Conservation (phyloP, 2,888 invertebrate genomes). For the Smittia aterrima region DNA sequence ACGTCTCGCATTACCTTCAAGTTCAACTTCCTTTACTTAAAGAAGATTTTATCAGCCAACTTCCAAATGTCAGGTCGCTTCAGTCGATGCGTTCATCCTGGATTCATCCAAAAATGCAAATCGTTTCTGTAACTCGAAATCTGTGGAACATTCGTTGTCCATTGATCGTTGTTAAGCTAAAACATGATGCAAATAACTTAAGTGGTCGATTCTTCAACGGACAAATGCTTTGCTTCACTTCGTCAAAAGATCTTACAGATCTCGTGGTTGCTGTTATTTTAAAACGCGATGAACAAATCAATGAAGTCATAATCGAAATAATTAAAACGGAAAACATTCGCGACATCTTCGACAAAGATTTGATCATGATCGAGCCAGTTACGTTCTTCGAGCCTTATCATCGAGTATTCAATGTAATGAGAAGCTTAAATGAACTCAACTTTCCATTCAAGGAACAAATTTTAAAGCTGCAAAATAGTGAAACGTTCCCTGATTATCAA, state of each 20-base stretch:
- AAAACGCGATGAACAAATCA: slow-evolving; percentile 54
- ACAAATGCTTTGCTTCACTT: slow-evolving; percentile 69
- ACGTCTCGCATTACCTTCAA: slow-evolving; percentile 68
- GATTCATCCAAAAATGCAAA: slow-evolving; percentile 6
- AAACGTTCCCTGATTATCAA: not conserved
- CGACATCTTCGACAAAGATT: slow-evolving; percentile 51
- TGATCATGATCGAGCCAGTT: slow-evolving; percentile 71
- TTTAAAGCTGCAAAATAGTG: slow-evolving; percentile 57
- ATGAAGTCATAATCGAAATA: slow-evolving; percentile 47
- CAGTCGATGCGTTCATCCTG: not conserved
- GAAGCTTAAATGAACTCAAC: slow-evolving; percentile 57
- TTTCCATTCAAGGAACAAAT: slow-evolving; percentile 71
- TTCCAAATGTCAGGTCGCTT: slow-evolving; percentile 61
- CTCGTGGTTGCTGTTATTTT: slow-evolving; percentile 69
- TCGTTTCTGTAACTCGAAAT: not conserved
- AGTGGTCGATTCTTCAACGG: slow-evolving; percentile 54
- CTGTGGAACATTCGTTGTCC: slow-evolving; percentile 23
- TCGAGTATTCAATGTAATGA: slow-evolving; percentile 69
- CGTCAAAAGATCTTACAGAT: slow-evolving; percentile 63
- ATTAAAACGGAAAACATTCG: slow-evolving; percentile 49
- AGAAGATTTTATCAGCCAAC: slow-evolving; percentile 75
- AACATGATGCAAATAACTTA: slow-evolving; percentile 48
- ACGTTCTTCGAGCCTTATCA: slow-evolving; percentile 81
- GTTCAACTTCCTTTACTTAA: slow-evolving; percentile 74
- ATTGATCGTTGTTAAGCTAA: slow-evolving; percentile 27